phyloP scores from a whole-genome alignment of 2,888 invertebrate genomes.

The Hydropsyche betteni region DNA sequence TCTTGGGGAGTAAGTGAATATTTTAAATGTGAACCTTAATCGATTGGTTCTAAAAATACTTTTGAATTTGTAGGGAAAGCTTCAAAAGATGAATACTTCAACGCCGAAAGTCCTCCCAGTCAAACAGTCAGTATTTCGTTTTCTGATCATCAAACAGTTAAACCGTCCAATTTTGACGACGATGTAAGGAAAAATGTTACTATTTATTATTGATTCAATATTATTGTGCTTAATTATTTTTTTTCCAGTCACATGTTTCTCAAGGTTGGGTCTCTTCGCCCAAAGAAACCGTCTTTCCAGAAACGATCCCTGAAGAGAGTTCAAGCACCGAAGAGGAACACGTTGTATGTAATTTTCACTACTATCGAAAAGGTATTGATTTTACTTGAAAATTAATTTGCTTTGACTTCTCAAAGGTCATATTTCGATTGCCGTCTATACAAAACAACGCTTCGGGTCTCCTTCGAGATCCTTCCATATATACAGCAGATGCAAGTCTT shows the following conservation, averaged over 20 bases:
- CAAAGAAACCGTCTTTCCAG: slow-evolving; percentile 88
- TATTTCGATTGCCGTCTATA: slow-evolving; percentile 83
- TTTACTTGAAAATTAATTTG: slow-evolving; percentile 49
- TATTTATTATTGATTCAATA: neutral
- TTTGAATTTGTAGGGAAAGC: slow-evolving; percentile 54
- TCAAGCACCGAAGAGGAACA: slow-evolving; percentile 93
- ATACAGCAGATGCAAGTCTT: slow-evolving; percentile 84
- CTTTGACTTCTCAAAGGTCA: slow-evolving; percentile 65
- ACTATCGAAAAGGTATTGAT: neutral
- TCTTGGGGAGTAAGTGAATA: slow-evolving; percentile 66
- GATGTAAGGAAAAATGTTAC: slow-evolving; percentile 62
- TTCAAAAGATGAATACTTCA: slow-evolving; percentile 57
- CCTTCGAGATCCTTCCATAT: slow-evolving; percentile 80
- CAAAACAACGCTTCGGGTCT: slow-evolving; percentile 75
- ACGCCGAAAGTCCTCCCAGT: slow-evolving; percentile 71
- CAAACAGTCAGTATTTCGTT: slow-evolving; percentile 67
- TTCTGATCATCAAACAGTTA: slow-evolving; percentile 64
- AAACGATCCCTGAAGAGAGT: slow-evolving; percentile 92
- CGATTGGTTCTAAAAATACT: neutral
- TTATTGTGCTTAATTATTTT: neutral
- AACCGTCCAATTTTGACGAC: slow-evolving; percentile 66
- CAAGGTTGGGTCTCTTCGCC: slow-evolving; percentile 86
- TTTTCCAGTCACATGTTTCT: slow-evolving; percentile 50
- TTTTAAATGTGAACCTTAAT: neutral
- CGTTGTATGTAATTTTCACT: slow-evolving; percentile 67